Conservation (phyloP, 2,888 invertebrate species). For the Eupeodes luniger region DNA sequence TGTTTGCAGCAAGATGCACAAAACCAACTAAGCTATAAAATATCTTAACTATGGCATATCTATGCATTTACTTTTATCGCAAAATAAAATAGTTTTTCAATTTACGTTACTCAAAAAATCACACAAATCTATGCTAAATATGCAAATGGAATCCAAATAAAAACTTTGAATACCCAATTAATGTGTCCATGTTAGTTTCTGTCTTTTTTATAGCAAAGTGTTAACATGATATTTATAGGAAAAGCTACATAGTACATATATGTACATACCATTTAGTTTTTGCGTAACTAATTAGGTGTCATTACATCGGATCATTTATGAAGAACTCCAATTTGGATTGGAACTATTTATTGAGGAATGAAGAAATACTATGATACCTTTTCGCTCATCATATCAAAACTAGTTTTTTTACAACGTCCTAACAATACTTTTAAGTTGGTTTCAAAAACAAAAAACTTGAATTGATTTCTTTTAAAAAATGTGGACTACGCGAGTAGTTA, state of each 20-base stretch:
- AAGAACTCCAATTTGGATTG: background rate
- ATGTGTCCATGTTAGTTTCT: too few species aligned
- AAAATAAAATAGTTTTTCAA: background rate
- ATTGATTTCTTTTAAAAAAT: background rate
- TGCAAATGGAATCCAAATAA: constrained; percentile 1
- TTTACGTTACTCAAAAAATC: background rate
- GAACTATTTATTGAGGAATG: background rate
- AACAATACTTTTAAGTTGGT: background rate
- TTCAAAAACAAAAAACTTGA: background rate
- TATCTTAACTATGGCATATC: too few species aligned
- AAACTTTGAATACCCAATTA: background rate
- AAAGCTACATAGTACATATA: too few species aligned
- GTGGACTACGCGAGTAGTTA: background rate
- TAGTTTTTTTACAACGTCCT: background rate
- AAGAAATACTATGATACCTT: background rate
- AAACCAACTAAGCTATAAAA: too few species aligned
- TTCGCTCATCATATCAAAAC: background rate
- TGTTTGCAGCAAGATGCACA: too few species aligned
- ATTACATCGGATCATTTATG: background rate
- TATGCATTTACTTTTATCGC: background rate
- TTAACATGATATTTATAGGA: background rate
- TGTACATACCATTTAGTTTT: background rate
- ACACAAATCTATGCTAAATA: background rate
- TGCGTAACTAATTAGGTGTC: background rate
- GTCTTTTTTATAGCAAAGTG: background rate